These are phyloP conservation scores for Xenus cinereus DNA, from an alignment of 2,113 vertebrate genomes.

Conservation along the genomic window DNA sequence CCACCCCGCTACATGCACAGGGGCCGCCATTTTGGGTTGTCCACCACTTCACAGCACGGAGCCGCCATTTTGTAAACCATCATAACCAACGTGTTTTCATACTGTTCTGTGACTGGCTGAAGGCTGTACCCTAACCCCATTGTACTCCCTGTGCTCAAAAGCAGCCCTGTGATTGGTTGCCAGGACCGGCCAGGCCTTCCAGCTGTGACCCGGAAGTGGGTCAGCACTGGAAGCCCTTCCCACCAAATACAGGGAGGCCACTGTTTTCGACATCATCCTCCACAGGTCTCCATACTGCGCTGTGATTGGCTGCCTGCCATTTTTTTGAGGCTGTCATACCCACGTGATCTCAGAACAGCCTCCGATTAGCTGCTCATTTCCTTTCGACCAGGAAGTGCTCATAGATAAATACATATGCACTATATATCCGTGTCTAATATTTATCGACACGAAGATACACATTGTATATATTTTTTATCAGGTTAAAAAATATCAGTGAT, in stretches of 20 bases:
- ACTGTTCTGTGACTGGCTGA: not conserved
- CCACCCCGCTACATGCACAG: accelerated
- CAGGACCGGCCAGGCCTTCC: not conserved
- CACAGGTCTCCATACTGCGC: not conserved
- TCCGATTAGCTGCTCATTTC: not conserved
- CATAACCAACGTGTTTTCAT: not conserved
- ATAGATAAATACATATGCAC: not conserved
- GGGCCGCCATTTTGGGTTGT: not conserved
- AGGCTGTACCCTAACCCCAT: not conserved
- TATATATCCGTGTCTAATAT: not conserved
- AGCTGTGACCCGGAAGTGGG: not conserved
- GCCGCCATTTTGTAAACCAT: not conserved
- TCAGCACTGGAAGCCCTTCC: not conserved
- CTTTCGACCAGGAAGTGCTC: not conserved
- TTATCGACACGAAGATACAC: not conserved
- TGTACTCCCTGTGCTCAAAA: not conserved
- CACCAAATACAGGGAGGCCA: accelerated
- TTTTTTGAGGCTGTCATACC: not conserved
- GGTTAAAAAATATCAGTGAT: not conserved
- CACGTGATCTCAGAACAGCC: not conserved
- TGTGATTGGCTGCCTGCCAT: not conserved
- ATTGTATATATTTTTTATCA: not conserved
- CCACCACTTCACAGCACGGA: not conserved
- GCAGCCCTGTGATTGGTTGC: not conserved
- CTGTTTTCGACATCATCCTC: not conserved